phyloP scores from a whole-genome alignment of 2,888 invertebrate genomes.

The Diplolepis rosae region DNA sequence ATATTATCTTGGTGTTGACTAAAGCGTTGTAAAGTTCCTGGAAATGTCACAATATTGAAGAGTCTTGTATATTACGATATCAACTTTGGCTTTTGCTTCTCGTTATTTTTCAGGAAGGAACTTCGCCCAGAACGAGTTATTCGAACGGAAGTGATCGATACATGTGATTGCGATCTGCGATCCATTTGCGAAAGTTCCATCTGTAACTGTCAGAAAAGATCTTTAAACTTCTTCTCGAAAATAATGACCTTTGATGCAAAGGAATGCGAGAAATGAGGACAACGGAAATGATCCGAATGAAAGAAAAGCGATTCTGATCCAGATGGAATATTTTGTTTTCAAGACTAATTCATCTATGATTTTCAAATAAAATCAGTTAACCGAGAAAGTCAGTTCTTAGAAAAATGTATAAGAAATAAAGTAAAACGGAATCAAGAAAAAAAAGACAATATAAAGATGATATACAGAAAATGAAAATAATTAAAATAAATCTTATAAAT shows the following conservation, averaged over 20 bases:
- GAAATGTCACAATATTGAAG: no score
- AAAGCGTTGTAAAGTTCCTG: no score
- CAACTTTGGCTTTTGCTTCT: conserved; percentile 6
- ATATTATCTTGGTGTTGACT: no score
- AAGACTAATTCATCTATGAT: background rate
- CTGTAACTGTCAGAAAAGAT: conserved; percentile 16
- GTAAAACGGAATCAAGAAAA: background rate
- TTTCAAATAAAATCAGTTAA: background rate
- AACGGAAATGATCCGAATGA: background rate
- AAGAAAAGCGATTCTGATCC: background rate
- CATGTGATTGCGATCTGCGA: conserved; percentile 3
- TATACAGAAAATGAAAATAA: no score
- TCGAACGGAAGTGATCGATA: conserved; percentile 32
- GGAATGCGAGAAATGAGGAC: background rate
- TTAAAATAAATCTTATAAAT: no score
- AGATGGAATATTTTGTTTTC: background rate
- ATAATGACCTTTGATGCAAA: conserved; percentile 5
- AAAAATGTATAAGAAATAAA: no score
- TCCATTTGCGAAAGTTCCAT: conserved; percentile 23
- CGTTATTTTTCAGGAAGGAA: background rate
- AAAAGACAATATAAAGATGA: no score
- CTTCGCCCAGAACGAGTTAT: conserved; percentile 18
- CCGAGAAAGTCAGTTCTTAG: no score
- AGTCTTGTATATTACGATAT: conserved; percentile 21
- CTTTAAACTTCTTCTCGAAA: conserved; percentile 20